These are phyloP conservation scores for Caerostris darwini DNA, from an alignment of 1,140 invertebrate species.

Conservation along the genomic window DNA sequence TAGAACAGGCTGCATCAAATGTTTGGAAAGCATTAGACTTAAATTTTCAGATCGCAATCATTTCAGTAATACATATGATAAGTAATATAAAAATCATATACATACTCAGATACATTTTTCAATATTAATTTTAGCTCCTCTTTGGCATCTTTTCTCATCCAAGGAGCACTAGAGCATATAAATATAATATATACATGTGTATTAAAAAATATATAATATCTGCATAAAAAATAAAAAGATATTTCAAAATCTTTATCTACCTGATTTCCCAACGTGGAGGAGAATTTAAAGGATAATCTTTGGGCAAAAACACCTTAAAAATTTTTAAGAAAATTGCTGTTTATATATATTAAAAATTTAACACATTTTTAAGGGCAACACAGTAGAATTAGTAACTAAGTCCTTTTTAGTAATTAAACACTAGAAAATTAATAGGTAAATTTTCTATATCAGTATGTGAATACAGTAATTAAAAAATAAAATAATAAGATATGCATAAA, in stretches of 20 bases:
- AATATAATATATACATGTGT: not conserved
- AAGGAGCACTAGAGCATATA: conserved; percentile 88
- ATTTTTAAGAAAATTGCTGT: not conserved
- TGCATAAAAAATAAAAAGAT: not conserved
- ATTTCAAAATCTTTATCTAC: not conserved
- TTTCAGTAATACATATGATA: too few relatives aligned
- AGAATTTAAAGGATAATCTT: conserved; percentile 86
- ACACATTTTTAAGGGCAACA: too few relatives aligned
- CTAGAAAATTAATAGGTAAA: too few relatives aligned
- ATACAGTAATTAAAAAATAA: too few relatives aligned
- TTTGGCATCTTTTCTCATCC: conserved; percentile 85
- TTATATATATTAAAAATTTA: not conserved
- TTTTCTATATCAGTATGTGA: too few relatives aligned
- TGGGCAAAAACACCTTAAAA: conserved; percentile 84
- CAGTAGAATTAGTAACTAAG: too few relatives aligned
- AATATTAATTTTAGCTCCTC: conserved; percentile 84
- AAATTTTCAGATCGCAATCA: too few relatives aligned
- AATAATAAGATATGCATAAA: too few relatives aligned
- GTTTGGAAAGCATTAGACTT: too few relatives aligned
- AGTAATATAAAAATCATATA: not conserved
- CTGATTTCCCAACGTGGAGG: conserved; percentile 84
- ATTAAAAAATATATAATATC: not conserved
- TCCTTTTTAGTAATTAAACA: too few relatives aligned
- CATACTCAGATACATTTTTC: conserved; percentile 87
- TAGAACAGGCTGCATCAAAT: too few relatives aligned